phyloP scores from a whole-genome alignment of 2,888 invertebrate species.

The Tiliacea aurago region DNA sequence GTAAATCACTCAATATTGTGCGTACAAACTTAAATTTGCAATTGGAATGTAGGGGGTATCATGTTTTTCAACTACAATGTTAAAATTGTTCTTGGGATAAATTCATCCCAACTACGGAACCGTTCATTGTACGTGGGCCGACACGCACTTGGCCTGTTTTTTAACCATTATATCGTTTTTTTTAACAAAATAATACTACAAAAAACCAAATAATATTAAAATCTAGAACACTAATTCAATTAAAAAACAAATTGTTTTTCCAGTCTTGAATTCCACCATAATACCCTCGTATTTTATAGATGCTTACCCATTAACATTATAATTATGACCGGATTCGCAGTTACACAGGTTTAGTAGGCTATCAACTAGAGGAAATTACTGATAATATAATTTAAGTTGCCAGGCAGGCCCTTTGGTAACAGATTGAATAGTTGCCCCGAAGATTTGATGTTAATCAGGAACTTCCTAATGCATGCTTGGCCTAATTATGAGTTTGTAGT shows the following conservation, averaged over 20 bases:
- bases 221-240: conserved; percentile 19
- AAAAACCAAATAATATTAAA: neutral
- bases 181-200: neutral
- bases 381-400: conserved; percentile 67
- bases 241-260: conserved; percentile 21
- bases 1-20: too few species aligned
- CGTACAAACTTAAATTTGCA: too few species aligned
- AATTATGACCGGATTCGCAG: conserved; percentile 47
- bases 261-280: neutral
- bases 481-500: conserved; percentile 36
- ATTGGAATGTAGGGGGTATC: too few species aligned
- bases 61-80: too few species aligned
- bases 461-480: conserved; percentile 55
- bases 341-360: conserved; percentile 53
- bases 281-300: conserved; percentile 35
- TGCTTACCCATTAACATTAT: conserved; percentile 41
- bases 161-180: neutral
- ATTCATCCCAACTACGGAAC: too few species aligned
- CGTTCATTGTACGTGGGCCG: too few species aligned
- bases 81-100: too few species aligned
- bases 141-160: neutral
- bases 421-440: conserved; percentile 58
- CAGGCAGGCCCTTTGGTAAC: conserved; percentile 50
- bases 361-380: conserved; percentile 62
- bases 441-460: conserved; percentile 67